Percentiles rank a stretch among this genome's conserved stretches.
These are phyloP conservation scores for Nesidiocoris tenuis DNA, from an alignment of 2,888 invertebrate genomes.

Conservation along the genomic window DNA sequence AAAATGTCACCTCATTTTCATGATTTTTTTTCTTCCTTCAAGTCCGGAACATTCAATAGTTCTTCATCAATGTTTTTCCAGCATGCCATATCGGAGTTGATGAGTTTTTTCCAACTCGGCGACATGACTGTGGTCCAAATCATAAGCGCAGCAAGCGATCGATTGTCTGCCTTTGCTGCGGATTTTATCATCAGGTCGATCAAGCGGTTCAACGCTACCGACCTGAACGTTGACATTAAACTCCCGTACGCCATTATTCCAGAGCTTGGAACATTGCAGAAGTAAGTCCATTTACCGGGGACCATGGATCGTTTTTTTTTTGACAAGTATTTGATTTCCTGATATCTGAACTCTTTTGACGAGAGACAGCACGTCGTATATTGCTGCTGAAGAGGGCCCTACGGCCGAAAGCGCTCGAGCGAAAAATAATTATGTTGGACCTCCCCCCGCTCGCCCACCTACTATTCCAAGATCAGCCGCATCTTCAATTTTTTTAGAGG, in stretches of 20 bases:
- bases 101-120: slow-evolving; percentile 59
- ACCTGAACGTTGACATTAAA: slow-evolving; percentile 71
- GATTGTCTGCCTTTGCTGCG: slow-evolving; percentile 54
- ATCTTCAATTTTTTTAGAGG: slow-evolving; percentile 62
- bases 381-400: too few species aligned
- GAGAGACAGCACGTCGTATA: too few species aligned
- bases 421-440: too few species aligned
- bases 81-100: slow-evolving; percentile 71
- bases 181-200: slow-evolving; percentile 56
- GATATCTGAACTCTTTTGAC: too few species aligned
- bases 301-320: not conserved
- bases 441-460: too few species aligned
- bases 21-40: too few species aligned
- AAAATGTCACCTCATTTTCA: not conserved
- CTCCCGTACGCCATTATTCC: slow-evolving; percentile 75
- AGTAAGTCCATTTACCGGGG: slow-evolving; percentile 57
- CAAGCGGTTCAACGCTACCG: slow-evolving; percentile 62
- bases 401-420: too few species aligned
- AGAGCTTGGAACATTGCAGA: slow-evolving; percentile 68
- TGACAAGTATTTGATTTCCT: too few species aligned
- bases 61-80: slow-evolving; percentile 54
- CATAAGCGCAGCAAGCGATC: slow-evolving; percentile 52
- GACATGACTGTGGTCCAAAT: slow-evolving; percentile 48
- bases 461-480: too few species aligned
- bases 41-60: slow-evolving; percentile 43